A percentile compares a stretch with the other conserved stretches of the same genome.
These are phyloP conservation scores for Corythoichthys haematopterus DNA, from an alignment of 2,113 vertebrate genomes.

Conservation along the genomic window DNA sequence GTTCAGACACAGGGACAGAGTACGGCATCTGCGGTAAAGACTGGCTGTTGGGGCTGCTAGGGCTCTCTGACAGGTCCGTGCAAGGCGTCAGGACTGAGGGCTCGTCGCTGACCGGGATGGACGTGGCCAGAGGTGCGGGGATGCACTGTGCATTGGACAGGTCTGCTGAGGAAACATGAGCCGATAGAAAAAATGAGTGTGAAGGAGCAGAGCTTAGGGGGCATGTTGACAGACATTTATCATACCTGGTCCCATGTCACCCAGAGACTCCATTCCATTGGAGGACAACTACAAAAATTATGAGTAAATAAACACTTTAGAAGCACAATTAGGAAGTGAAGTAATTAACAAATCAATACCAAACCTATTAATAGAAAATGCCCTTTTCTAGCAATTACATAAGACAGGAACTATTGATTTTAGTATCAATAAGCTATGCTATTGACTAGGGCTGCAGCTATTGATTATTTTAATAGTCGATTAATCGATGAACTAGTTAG, in stretches of 20 bases:
- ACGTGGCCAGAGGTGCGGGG: conserved; percentile 74
- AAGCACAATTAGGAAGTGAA: not conserved
- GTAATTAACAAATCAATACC: not conserved
- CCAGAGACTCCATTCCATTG: conserved; percentile 85
- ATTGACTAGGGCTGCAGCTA: conserved; percentile 2
- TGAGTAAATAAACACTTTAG: not conserved
- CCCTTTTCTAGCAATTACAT: too few relatives aligned
- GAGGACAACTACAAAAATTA: conserved; percentile 72
- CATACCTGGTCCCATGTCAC: conserved; percentile 89
- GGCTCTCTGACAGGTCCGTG: conserved; percentile 72
- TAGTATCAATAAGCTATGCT: not conserved
- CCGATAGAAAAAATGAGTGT: not conserved
- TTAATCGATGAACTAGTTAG: too few relatives aligned
- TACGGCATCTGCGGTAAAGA: conserved; percentile 70
- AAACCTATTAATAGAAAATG: too few relatives aligned
- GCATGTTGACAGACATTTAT: not conserved
- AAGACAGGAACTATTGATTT: not conserved
- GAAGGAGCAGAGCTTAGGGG: not conserved
- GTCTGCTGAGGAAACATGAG: conserved; percentile 40
- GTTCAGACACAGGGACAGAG: conserved; percentile 80
- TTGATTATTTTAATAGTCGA: too few relatives aligned
- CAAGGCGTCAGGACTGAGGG: conserved; percentile 67
- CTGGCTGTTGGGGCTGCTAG: conserved; percentile 74
- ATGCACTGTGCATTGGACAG: conserved; percentile 76
- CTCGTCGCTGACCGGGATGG: conserved; percentile 77